phyloP scores from a whole-genome alignment of 1,140 invertebrate species.

The Drosophila suzukii region DNA sequence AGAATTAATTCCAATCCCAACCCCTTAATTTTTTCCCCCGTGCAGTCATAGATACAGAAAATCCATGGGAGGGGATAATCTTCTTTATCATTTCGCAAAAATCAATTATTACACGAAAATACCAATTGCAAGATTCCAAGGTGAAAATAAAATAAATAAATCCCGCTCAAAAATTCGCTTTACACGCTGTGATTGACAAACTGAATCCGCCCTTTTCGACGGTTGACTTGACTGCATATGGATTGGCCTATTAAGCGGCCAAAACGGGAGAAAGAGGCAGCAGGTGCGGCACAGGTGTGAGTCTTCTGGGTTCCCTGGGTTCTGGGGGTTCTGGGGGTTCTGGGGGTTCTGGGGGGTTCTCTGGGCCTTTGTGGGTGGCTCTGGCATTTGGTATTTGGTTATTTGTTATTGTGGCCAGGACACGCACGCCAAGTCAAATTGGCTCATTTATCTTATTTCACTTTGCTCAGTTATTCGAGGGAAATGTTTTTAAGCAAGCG shows the following conservation, averaged over 20 bases:
- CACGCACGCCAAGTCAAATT: slow-evolving; percentile 70
- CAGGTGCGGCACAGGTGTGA: slow-evolving; percentile 7
- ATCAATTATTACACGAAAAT: slow-evolving; percentile 41
- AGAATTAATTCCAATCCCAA: neutral
- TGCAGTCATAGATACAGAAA: neutral
- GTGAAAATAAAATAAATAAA: slow-evolving; percentile 19
- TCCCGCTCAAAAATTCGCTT: slow-evolving; percentile 28
- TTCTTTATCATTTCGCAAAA: slow-evolving; percentile 25
- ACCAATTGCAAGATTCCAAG: slow-evolving; percentile 24
- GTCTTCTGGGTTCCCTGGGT: slow-evolving; percentile 1
- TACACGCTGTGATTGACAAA: slow-evolving; percentile 31
- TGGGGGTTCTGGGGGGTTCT: slow-evolving; percentile 10
- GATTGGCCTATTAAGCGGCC: slow-evolving; percentile 35
- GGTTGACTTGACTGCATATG: slow-evolving; percentile 43
- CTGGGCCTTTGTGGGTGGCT: neutral
- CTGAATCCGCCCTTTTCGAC: slow-evolving; percentile 21
- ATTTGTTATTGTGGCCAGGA: slow-evolving; percentile 35
- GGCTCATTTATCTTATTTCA: slow-evolving; percentile 78
- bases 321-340: neutral
- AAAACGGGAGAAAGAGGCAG: neutral
- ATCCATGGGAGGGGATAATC: slow-evolving; percentile 3
- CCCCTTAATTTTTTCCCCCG: neutral
- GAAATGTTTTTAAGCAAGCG: slow-evolving; percentile 18
- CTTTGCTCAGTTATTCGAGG: slow-evolving; percentile 34
- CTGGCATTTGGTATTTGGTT: slow-evolving; percentile 11